Conservation (phyloP, 1,140 invertebrate species). For the Heliconius melpomene region DNA sequence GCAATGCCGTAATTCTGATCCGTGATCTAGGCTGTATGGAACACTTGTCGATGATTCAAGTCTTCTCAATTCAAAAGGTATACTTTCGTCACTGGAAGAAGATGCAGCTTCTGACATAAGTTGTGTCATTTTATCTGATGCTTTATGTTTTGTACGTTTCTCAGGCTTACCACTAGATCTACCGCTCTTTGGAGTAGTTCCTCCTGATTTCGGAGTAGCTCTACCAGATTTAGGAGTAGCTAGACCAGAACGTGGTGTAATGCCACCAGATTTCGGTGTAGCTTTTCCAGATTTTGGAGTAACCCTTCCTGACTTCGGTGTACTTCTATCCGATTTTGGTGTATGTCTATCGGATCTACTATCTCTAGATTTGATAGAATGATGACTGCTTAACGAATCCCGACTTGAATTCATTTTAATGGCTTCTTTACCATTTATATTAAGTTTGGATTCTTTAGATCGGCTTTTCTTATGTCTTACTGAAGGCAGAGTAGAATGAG, state of each 20-base stretch:
- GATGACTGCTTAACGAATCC: slow-evolving; percentile 78
- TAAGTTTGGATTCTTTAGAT: slow-evolving; percentile 75
- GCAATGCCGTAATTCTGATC: slow-evolving; percentile 82
- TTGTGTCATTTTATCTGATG: slow-evolving; percentile 79
- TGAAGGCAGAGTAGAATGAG: slow-evolving; percentile 72
- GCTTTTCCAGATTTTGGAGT: slow-evolving; percentile 67
- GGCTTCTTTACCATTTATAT: slow-evolving; percentile 68
- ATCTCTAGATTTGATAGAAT: slow-evolving; percentile 78
- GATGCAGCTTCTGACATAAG: slow-evolving; percentile 79
- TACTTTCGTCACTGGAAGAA: slow-evolving; percentile 79
- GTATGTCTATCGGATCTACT: slow-evolving; percentile 74
- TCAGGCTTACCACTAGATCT: slow-evolving; percentile 74
- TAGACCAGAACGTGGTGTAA: slow-evolving; percentile 69
- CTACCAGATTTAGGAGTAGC: slow-evolving; percentile 72
- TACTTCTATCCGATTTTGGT: slow-evolving; percentile 72
- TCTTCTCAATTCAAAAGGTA: slow-evolving; percentile 77
- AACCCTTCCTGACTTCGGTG: slow-evolving; percentile 70
- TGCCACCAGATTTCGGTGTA: slow-evolving; percentile 69
- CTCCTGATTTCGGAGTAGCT: slow-evolving; percentile 70
- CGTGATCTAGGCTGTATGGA: slow-evolving; percentile 81
- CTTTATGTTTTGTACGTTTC: slow-evolving; percentile 75
- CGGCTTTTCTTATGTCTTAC: slow-evolving; percentile 76
- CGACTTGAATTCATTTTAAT: slow-evolving; percentile 78
- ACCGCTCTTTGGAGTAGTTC: slow-evolving; percentile 71
- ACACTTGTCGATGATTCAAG: slow-evolving; percentile 83